A percentile compares a stretch with the other conserved stretches of the same genome.
Conservation (phyloP, 2,888 invertebrate species). For the Tortrix viridana region DNA sequence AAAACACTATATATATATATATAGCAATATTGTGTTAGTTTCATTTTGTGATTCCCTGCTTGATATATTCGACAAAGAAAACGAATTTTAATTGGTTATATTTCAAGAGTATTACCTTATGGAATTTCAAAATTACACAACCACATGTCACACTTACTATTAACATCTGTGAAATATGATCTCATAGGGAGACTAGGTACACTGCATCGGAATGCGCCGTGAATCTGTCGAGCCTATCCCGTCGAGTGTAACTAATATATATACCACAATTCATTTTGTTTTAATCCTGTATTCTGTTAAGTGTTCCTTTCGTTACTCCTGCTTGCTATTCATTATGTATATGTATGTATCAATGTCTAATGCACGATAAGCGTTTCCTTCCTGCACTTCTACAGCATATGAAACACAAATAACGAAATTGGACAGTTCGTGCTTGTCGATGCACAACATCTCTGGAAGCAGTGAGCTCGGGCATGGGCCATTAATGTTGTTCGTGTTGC, state of each 20-base stretch:
- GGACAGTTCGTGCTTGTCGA: slow-evolving; percentile 78
- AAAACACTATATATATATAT: no score
- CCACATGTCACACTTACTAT: slow-evolving; percentile 52
- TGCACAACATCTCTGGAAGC: slow-evolving; percentile 74
- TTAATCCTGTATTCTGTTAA: slow-evolving; percentile 65
- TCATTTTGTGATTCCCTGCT: slow-evolving; percentile 30
- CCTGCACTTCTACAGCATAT: slow-evolving; percentile 78
- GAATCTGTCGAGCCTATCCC: slow-evolving; percentile 67
- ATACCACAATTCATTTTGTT: slow-evolving; percentile 60
- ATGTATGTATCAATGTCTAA: slow-evolving; percentile 73
- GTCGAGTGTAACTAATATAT: slow-evolving; percentile 63
- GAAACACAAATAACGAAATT: slow-evolving; percentile 67
- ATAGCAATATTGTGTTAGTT: slow-evolving; percentile 31
- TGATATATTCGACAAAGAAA: slow-evolving; percentile 24
- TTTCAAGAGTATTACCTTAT: slow-evolving; percentile 58
- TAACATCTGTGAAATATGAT: slow-evolving; percentile 44
- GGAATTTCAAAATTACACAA: slow-evolving; percentile 49
- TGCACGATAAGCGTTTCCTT: slow-evolving; percentile 80
- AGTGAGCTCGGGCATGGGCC: slow-evolving; percentile 77
- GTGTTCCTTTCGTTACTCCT: slow-evolving; percentile 70
- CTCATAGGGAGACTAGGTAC: slow-evolving; percentile 63
- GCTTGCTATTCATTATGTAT: slow-evolving; percentile 75
- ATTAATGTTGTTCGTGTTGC: slow-evolving; percentile 81
- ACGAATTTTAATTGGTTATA: slow-evolving; percentile 44
- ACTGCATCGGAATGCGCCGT: slow-evolving; percentile 76